Base-by-base conservation (phyloP, 2,888 invertebrate genomes). In the Ectemnius continuus region DNA sequence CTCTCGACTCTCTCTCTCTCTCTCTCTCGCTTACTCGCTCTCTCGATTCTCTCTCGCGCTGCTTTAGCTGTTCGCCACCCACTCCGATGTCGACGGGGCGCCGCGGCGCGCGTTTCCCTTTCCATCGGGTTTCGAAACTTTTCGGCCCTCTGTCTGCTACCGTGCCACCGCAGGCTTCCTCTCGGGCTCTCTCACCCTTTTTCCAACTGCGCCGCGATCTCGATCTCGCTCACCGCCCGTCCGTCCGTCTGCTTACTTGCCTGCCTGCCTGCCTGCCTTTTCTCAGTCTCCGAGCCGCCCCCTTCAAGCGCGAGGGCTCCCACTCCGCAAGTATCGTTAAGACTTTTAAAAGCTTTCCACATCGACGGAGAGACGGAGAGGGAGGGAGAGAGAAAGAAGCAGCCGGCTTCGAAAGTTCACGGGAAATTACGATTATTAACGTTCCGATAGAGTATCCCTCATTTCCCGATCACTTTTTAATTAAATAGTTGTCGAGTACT, bases 381-480 rank as follows among this genome's bases (percentile, higher is more conserved):
- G 6, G 36, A 8, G 36, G 6, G 36, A 6, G 8, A 36, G 36
- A 6, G 2, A 36, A 4, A 6, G 36, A 36, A 11, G 36, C 59
- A 58, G 45, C 14, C 28, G 57, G 18, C 46, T 28, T 61, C 47
- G 46, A 70, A 80, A 76, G 75, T 81, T 84, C 74, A 68, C 75
- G 62, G 66, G 72, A 74, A 81, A 79, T 84, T 78, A 74, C 82
- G 74, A 83, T 80, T 77, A 85, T 84, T 77, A 81, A 76, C 77
- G 52, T 60, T 57, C 59, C 76, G 61, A 73, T 73, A 70, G 70
- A 71, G 36, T 59, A 66, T 62, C 48, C 16, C 56, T 75, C 77
- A 58, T 77, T 70, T 73, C 56, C 62, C 46, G 70, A 75, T 68
- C 61, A 66, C 65, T 67, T 64, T 68, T 52, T 36, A 36, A 36